Conservation (phyloP, 1,140 invertebrate species). For the Globodera rostochiensis region DNA sequence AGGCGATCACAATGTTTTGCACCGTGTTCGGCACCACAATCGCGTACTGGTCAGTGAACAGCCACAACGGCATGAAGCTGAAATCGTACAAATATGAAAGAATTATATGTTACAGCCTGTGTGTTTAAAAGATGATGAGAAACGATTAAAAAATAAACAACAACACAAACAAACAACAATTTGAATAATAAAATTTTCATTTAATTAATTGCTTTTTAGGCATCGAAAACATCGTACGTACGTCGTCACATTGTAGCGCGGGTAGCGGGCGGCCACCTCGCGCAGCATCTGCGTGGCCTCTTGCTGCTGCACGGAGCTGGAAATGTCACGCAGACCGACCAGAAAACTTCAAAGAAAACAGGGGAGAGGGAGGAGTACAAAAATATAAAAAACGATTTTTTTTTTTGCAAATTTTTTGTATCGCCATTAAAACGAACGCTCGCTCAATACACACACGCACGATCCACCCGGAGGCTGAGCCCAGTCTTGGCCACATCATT, state of each 20-base stretch:
- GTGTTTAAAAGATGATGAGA: no score
- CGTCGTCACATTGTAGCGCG: conserved; percentile 81
- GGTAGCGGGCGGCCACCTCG: conserved; percentile 76
- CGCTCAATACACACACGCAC: not conserved
- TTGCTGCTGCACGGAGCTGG: conserved; percentile 58
- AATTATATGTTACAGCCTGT: no score
- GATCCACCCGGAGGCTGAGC: not conserved
- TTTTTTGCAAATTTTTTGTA: not conserved
- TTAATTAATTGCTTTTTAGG: no score
- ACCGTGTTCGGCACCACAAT: conserved; percentile 72
- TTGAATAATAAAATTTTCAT: no score
- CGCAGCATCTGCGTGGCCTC: conserved; percentile 56
- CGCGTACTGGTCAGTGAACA: conserved; percentile 79
- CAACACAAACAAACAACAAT: no score
- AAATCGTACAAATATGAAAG: conserved; percentile 70
- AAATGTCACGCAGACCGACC: conserved; percentile 62
- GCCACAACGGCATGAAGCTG: conserved; percentile 90
- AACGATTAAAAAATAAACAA: no score
- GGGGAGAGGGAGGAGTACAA: not conserved
- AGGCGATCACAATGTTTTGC: conserved; percentile 87
- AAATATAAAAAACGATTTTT: not conserved
- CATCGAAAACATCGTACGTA: conserved; percentile 64
- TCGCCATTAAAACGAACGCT: not conserved
- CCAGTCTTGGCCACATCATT: not conserved
- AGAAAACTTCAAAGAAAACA: conserved; percentile 53